phyloP scores from a whole-genome alignment of 2,797 vertebrate genomes.

The Rhadinocentrus ornatus region DNA sequence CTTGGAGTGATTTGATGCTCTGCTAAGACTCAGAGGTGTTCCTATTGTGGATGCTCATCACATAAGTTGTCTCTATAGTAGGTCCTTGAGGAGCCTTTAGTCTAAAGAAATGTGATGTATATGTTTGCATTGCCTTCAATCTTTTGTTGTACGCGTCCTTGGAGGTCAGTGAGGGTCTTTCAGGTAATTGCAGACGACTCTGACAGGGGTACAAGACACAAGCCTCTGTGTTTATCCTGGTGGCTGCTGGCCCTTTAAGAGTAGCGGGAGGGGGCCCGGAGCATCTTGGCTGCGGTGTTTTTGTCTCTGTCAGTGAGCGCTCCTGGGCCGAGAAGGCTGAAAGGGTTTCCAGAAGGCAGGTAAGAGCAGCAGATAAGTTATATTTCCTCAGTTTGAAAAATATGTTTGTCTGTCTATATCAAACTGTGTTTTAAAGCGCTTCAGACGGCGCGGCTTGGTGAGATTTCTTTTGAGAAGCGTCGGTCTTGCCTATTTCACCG shows the following conservation, averaged over 20 bases:
- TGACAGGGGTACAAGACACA: neutral
- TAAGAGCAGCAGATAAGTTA: conserved; percentile 58
- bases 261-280: conserved; percentile 49
- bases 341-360: conserved; percentile 73
- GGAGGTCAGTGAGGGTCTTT: neutral
- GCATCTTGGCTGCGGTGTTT: conserved; percentile 84
- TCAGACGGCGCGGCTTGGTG: conserved; percentile 13
- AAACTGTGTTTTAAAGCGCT: conserved; percentile 1
- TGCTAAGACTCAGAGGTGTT: neutral
- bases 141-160: neutral
- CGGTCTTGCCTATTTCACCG: conserved; percentile 54
- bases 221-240: conserved; percentile 1
- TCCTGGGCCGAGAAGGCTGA: conserved; percentile 74
- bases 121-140: neutral
- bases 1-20: neutral
- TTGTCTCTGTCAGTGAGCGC: conserved; percentile 83
- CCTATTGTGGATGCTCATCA: neutral
- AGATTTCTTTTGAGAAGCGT: conserved; percentile 70
- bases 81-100: neutral
- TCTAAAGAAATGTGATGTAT: neutral
- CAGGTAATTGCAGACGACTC: neutral
- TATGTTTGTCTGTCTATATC: neutral
- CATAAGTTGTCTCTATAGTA: neutral
- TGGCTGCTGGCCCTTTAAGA: conserved; percentile 84
- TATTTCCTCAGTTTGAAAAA: neutral